Percentiles rank a stretch among this genome's conserved stretches.
Conservation (phyloP, 2,888 invertebrate species). For the Chloromyia formosa region DNA sequence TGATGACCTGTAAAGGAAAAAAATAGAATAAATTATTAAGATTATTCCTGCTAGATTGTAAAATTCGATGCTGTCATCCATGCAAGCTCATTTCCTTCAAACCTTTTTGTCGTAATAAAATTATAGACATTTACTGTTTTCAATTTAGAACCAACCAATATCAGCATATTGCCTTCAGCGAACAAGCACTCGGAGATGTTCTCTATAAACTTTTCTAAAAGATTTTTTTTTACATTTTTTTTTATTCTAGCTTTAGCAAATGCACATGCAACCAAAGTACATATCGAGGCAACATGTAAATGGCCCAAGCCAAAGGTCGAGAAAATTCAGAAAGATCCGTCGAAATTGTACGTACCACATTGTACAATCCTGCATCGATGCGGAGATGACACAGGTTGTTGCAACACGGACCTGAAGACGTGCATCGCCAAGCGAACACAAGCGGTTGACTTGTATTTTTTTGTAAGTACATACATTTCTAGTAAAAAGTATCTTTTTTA, state of each 20-base stretch:
- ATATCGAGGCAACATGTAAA: conserved; percentile 57
- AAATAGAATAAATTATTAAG: too few species aligned
- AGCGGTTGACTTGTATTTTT: conserved; percentile 78
- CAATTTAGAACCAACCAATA: too few species aligned
- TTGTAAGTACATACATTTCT: conserved; percentile 71
- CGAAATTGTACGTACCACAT: conserved; percentile 81
- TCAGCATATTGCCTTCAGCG: too few species aligned
- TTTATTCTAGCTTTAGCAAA: conserved; percentile 57
- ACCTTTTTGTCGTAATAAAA: too few species aligned
- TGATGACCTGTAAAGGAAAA: too few species aligned
- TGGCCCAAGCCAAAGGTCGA: conserved; percentile 79
- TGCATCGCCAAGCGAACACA: conserved; percentile 81
- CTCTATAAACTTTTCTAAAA: conserved; percentile 21
- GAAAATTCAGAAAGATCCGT: conserved; percentile 69
- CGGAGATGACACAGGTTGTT: conserved; percentile 88
- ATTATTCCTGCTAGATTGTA: too few species aligned
- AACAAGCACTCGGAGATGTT: background rate
- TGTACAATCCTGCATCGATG: conserved; percentile 89
- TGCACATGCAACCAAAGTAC: conserved; percentile 57
- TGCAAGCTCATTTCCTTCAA: too few species aligned
- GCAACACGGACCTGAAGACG: conserved; percentile 73
- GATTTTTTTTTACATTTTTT: conserved; percentile 29
- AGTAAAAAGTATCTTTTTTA: conserved; percentile 12
- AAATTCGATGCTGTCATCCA: too few species aligned
- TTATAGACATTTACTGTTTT: too few species aligned